Base-by-base conservation (phyloP, 2,113 vertebrate genomes). In the Tangachromis dhanisi region DNA sequence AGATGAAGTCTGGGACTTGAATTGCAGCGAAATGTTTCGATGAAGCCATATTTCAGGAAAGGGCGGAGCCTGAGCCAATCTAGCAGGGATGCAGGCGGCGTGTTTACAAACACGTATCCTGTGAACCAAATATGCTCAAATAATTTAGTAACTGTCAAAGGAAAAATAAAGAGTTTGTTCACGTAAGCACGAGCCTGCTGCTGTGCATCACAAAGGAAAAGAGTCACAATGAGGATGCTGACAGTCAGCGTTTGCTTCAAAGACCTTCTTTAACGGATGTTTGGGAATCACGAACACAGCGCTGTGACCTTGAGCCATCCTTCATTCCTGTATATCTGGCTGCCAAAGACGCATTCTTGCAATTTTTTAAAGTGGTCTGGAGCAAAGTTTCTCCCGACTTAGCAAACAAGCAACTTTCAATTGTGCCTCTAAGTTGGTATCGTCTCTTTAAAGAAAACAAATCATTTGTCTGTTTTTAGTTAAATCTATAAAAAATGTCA, bases 31-130 rank as follows among this genome's bases (percentile, higher is more conserved):
- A 81, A 83, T 89, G 55, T 88, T 89, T 90, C 83, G 89, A 80
- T 76, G 57, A 8, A 24, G 63, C 35, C 47, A 81, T 57, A 24
- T 86, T 89, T 63, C 89, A 93, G 92, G 92, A 95, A 94, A 93
- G 87, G 91, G 94, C 88, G 86, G 90, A 92, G 80, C 53, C 89
- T 81, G 92, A 95, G 93, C 49, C 73, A 54, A 90, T 93, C 93
- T 55, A 26, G 42, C 61, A 85, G 55, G 49, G 26, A 89, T 83
- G 9, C 53, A 61, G 29, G 31, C 3, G 9, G 2, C 13, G 8
- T 95, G 92, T 95, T 96, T 95, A 96, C 88, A 95, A 85, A 93
- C 88, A 88, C 80, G 90, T 91, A 90, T 91, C 88, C 86, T 63
- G 54, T 83, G 88, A 26, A 80, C 92, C 91, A 94, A 92, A 94